phyloP scores from a whole-genome alignment of 2,113 vertebrate genomes.

The Baryphthengus martii region DNA sequence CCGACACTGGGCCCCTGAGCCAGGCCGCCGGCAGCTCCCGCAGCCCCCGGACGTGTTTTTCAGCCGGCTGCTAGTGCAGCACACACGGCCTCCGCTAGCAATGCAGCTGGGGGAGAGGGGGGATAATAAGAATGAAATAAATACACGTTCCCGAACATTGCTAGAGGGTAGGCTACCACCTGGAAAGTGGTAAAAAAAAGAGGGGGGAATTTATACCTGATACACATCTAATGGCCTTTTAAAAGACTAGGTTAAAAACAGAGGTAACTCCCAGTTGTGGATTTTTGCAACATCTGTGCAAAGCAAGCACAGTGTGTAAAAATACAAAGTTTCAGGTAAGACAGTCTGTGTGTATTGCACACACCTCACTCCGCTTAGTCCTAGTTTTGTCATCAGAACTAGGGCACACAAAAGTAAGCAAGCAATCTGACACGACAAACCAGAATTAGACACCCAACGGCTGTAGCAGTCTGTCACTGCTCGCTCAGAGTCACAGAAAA shows the following conservation, averaged over 20 bases:
- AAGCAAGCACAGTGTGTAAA: neutral
- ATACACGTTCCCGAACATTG: neutral
- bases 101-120: neutral
- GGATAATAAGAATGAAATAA: neutral
- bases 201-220: too few relatives aligned
- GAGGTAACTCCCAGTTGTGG: neutral
- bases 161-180: neutral
- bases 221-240: too few relatives aligned
- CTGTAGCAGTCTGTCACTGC: neutral
- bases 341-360: neutral
- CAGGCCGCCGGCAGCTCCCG: neutral
- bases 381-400: neutral
- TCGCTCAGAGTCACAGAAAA: neutral
- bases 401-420: neutral
- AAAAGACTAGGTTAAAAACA: neutral
- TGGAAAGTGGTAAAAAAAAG: too few relatives aligned
- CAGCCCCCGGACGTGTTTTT: neutral
- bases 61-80: fast-evolving
- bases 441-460: neutral
- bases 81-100: neutral
- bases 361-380: neutral
- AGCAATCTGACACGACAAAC: neutral
- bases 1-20: neutral
- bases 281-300: neutral
- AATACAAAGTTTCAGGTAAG: neutral